A percentile compares a stretch with the other conserved stretches of the same genome.
Evolutionary conservation across 2,888 invertebrate genomes (phyloP).

Genomic region (Drosophila bunnanda): DNA sequence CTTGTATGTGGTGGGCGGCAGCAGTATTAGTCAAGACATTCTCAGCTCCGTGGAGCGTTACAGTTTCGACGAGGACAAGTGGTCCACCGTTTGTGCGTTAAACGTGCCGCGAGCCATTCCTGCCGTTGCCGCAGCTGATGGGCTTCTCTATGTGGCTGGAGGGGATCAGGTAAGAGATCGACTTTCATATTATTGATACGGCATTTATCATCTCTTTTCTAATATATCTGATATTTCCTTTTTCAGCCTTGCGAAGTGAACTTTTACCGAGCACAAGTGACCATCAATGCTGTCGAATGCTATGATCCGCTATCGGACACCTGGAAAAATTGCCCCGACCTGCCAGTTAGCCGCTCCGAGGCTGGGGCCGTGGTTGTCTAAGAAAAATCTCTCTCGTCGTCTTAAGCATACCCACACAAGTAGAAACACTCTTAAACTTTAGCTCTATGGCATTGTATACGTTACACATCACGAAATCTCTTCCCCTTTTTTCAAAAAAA

Average conservation of each 20-base stretch:
- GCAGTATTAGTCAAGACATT: slow-evolving; percentile 91
- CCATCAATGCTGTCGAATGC: slow-evolving; percentile 92
- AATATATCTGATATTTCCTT: neutral
- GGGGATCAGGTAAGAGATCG: slow-evolving; percentile 88
- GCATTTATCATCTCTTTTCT: too few species aligned
- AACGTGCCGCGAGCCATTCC: slow-evolving; percentile 91
- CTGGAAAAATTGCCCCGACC: slow-evolving; percentile 92
- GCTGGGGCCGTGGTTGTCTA: slow-evolving; percentile 93
- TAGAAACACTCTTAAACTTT: slow-evolving; percentile 37
- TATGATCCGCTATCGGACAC: slow-evolving; percentile 91
- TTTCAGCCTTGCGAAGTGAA: slow-evolving; percentile 88
- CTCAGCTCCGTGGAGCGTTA: slow-evolving; percentile 91
- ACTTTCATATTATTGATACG: neutral
- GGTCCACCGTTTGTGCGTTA: slow-evolving; percentile 91
- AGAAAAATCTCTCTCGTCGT: slow-evolving; percentile 66
- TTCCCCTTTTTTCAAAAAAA: slow-evolving; percentile 46
- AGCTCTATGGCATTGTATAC: slow-evolving; percentile 60
- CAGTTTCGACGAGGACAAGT: slow-evolving; percentile 86
- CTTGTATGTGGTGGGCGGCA: slow-evolving; percentile 95
- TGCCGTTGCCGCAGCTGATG: slow-evolving; percentile 93
- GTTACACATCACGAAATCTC: slow-evolving; percentile 48
- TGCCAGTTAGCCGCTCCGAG: slow-evolving; percentile 94
- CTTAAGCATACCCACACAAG: slow-evolving; percentile 52
- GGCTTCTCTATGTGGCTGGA: slow-evolving; percentile 92
- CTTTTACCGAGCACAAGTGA: slow-evolving; percentile 94